These are phyloP conservation scores for Amblyraja radiata DNA, from an alignment of 2,797 vertebrate genomes.

Conservation along the genomic window DNA sequence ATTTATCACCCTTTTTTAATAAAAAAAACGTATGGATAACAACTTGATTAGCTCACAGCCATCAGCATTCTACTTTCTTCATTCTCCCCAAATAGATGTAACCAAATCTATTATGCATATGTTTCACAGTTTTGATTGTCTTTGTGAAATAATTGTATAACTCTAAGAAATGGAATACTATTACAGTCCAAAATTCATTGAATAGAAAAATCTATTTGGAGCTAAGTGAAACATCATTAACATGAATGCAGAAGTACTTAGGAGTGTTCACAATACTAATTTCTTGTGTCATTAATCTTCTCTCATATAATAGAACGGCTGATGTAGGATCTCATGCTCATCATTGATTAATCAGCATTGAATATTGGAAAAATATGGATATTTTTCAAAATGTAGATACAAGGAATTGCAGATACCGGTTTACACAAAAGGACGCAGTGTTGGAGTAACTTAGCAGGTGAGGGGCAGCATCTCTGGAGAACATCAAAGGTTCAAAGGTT, in stretches of 20 bases:
- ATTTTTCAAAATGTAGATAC: background rate
- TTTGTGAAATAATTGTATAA: background rate
- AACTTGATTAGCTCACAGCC: background rate
- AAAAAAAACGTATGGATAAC: conserved; percentile 11
- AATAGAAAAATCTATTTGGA: background rate
- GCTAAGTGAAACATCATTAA: background rate
- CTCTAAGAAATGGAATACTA: background rate
- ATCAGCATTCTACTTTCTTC: background rate
- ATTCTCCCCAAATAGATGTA: background rate
- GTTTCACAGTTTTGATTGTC: background rate
- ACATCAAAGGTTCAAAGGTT: too few species aligned
- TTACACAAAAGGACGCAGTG: too few species aligned
- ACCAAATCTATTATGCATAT: background rate
- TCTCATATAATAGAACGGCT: background rate
- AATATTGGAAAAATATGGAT: background rate
- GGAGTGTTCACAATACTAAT: background rate
- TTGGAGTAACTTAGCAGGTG: too few species aligned
- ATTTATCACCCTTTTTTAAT: conserved; percentile 27
- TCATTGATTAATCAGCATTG: background rate
- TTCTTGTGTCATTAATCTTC: background rate
- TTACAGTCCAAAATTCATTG: background rate
- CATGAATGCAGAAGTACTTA: background rate
- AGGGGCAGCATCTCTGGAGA: too few species aligned
- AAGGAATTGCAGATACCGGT: too few species aligned
- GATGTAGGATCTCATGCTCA: background rate